Base-by-base conservation (phyloP, 1,140 invertebrate species). In the Pteromalus puparum region DNA sequence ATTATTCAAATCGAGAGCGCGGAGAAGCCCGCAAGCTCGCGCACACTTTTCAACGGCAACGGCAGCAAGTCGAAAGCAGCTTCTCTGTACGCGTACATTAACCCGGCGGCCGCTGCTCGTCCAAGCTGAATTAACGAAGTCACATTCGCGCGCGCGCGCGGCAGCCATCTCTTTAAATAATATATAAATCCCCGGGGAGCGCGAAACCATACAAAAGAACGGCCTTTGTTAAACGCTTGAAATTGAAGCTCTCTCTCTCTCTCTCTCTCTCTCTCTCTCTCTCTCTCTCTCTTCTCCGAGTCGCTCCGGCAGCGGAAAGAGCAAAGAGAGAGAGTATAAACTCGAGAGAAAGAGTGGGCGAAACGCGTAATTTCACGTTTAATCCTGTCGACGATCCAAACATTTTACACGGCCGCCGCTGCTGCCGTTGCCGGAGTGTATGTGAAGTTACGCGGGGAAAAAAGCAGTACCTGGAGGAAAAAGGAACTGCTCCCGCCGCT, bases 291-390 rank as follows among this genome's bases (percentile, higher is more conserved):
- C 46, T 5, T n/a, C n/a, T n/a, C n/a, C n/a, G 2, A 4, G 13
- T 48, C 46, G 15, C 46, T 15, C 46, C 7, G 21, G 53, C 21
- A 7, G 53, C 2, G 18, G 4, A 7, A n/a, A 61, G 53, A 0
- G 46, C 46, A 61, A n/a, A 61, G 53, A n/a, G 53, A 61, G 26
- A 72, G 12, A 74, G 73, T 13, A 12, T n/a, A 9, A 38, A 13
- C 13, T n/a, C n/a, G 68, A 28, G 42, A 24, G 38, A 61, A 18
- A 61, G 46, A 26, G 7, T 75, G n/a, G 28, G 42, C 28, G 42
- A 42, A 68, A 74, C 34, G 46, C 80, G 48, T 74, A 82, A 82
- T 82, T 82, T 75, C 30, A 74, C 80, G 30, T 75, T 82, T 82
- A 74, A 82, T 82, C 70, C 70, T 12, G 28, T 24, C 67, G 21